Base-by-base conservation (phyloP, 2,888 invertebrate genomes). In the Melanostoma mellinum region DNA sequence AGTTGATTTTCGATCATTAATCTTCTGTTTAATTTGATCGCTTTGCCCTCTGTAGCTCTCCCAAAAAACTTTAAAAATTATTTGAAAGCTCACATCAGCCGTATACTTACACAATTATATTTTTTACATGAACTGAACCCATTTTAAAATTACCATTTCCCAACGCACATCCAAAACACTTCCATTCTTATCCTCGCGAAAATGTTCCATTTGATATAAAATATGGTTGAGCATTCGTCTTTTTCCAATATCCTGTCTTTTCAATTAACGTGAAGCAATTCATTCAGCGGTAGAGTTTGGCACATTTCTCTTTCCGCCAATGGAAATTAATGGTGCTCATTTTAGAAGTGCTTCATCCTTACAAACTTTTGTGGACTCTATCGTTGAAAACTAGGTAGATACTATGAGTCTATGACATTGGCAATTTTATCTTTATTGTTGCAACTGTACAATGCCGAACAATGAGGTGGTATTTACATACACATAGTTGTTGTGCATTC, bases 231-330 rank as follows among this genome's bases (percentile, higher is more conserved):
- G 55, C 60, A 76, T 69, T 53, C n/a, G 36, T 76, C 69, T 76
- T 46, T 50, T 50, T 69, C 53, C 53, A 76, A 76, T 68, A 46
- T 48, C 40, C 63, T 61, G 61, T 76, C 61, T 53, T 69, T 69
- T 76, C 40, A 76, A 76, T 61, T 69, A 76, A 76, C 69, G 69
- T 35, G 20, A 61, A 46, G 61, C 61, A 76, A 55, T 69, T 5
- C 40, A 61, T 76, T 69, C 55, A 48, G 40, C 20, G 69, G 40
- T 46, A 61, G 30, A 55, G 60, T 75, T 50, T 35, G 55, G 30
- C 61, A 69, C 69, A 69, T 69, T 69, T 61, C 61, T 61, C 38
- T 40, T 40, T 44, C 38, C 30, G 20, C n/a, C 46, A 30, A 56
- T 35, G 46, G 55, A 55, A 69, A 76, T 76, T 76, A 76, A 69